Base-by-base conservation (phyloP, 2,797 vertebrate species). In the Myotis myotis region DNA sequence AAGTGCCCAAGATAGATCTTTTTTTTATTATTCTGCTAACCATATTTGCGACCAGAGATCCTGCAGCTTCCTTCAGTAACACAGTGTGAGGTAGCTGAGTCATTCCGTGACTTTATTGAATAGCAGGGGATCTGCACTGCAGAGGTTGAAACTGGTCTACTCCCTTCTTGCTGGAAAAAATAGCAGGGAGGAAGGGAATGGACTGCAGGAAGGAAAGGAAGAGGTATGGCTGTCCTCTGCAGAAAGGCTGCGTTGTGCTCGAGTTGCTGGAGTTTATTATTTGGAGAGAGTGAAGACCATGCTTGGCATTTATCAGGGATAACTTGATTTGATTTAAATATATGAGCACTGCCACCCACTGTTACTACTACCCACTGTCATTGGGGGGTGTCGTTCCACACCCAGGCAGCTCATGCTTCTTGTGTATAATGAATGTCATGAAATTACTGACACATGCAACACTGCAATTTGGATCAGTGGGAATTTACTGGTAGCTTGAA, bases 261-360 rank as follows among this genome's bases (percentile, higher is more conserved):
- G 15, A 72, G 64, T 25, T 76, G 23, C 47, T 84, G 51, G 88
- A 82, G 74, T 71, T 75, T 78, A 71, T 92, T 75, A 25, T 88
- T 93, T 92, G 78, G 28, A 41, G 47, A 89, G 64, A 94, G 75
- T 90, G 83, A 81, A 83, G 75, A 96, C 71, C 62, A 25, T 80
- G 74, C 79, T 68, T 96, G 95, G 87, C 89, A 49, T 93, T 96
- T 94, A 60, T 87, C 85, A 87, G 66, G 41, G 82, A 96, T 92
- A 93, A 92, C 64, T 91, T 86, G 82, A 76, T 94, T 60, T 94
- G 92, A 93, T 94, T 95, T 96, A 96, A 96, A 93, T 95, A 84
- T 76, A 38, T 80, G 92, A 96, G 85, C 88, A 74, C 60, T 82
- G 75, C 92, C 96, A 62, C 79, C 95, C 96, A 96, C 94, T 80